Percentiles rank a stretch among this genome's conserved stretches.
Conservation (phyloP, 2,113 vertebrate species). For the Mobula hypostoma region DNA sequence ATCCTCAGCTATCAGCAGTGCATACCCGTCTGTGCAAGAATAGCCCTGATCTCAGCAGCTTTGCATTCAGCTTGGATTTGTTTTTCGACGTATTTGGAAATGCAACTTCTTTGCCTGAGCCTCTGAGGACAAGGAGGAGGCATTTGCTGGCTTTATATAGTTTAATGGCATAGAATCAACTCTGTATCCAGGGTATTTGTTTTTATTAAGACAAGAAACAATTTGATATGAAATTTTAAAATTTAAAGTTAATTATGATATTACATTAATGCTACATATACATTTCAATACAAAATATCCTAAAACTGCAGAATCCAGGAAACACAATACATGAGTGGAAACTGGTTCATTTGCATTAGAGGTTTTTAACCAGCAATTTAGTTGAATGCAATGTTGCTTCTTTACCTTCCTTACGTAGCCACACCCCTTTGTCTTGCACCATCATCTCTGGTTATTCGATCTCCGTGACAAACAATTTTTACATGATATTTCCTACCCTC, state of each 20-base stretch:
- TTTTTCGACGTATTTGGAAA: slow-evolving; percentile 78
- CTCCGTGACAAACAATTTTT: too few relatives aligned
- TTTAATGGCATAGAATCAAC: not conserved
- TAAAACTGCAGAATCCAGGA: not conserved
- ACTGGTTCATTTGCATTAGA: not conserved
- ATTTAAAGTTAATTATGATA: not conserved
- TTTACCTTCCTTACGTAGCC: too few relatives aligned
- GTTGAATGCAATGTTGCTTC: too few relatives aligned
- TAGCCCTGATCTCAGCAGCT: slow-evolving; percentile 75
- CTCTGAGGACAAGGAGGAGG: slow-evolving; percentile 45
- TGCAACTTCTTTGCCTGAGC: slow-evolving; percentile 43
- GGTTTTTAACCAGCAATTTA: not conserved
- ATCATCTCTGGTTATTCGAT: too few relatives aligned
- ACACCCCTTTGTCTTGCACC: too few relatives aligned
- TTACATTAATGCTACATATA: slow-evolving; percentile 20
- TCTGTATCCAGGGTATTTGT: not conserved
- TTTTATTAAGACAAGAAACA: not conserved
- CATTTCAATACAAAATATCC: not conserved
- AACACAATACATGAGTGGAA: not conserved
- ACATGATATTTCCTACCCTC: too few relatives aligned
- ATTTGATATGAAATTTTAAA: not conserved
- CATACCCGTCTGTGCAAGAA: slow-evolving; percentile 72
- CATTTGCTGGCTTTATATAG: slow-evolving; percentile 32
- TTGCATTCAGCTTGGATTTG: slow-evolving; percentile 51
- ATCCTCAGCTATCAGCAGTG: slow-evolving; percentile 75